Percentiles rank a stretch among this genome's conserved stretches.
phyloP scores from a whole-genome alignment of 2,113 vertebrate genomes.

The Felis chaus region DNA sequence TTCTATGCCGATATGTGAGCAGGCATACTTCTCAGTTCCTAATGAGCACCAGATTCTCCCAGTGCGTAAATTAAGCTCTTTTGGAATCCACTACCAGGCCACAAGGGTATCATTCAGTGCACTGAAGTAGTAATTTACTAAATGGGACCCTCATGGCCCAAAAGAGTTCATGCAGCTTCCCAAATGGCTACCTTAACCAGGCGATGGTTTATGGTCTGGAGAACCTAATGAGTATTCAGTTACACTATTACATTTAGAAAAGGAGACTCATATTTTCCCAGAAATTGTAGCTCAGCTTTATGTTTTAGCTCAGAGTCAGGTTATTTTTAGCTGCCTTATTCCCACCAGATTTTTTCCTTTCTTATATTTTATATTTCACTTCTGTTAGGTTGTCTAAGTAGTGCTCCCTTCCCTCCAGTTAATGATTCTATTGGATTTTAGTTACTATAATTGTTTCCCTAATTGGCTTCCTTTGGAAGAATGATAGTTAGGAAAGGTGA shows the following conservation, averaged over 20 bases:
- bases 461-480: conserved; percentile 50
- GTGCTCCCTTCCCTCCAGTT: background rate
- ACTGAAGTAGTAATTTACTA: conserved; percentile 73
- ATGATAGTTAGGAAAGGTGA: conserved; percentile 33
- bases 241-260: conserved; percentile 53
- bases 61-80: conserved; percentile 69
- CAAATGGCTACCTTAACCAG: conserved; percentile 73
- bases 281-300: conserved; percentile 31
- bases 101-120: conserved; percentile 59
- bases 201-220: conserved; percentile 66
- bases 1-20: background rate
- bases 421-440: conserved; percentile 22
- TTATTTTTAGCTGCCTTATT: conserved; percentile 26
- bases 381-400: background rate
- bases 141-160: conserved; percentile 67
- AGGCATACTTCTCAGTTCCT: conserved; percentile 37
- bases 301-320: conserved; percentile 4
- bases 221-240: conserved; percentile 56
- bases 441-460: conserved; percentile 18
- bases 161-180: conserved; percentile 61
- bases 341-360: background rate
- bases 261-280: conserved; percentile 24
- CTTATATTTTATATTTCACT: conserved; percentile 32
- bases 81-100: conserved; percentile 62
- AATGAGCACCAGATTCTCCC: conserved; percentile 62